Base-by-base conservation (phyloP, 2,888 invertebrate species). In the Ophion obscuratus region DNA sequence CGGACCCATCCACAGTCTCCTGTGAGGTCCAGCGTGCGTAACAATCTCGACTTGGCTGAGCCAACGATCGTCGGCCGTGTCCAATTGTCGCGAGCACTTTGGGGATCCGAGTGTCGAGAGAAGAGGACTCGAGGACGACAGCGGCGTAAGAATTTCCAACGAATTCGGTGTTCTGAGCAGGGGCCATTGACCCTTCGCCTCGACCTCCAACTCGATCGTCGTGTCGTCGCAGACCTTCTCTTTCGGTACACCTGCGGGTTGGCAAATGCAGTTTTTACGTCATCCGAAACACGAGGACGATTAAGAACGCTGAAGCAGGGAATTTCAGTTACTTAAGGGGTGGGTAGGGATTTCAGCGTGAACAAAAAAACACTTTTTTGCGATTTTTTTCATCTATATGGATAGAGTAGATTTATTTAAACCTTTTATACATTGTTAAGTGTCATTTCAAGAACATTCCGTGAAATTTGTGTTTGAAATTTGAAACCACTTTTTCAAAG, bases 1-100 rank as follows among this genome's bases (percentile, higher is more conserved):
- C n/a, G 99, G 99, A 11, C 99, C 99, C 99, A 99, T 99, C 99
- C 99, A 99, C 36, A 99, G 96, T 31, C 98, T 95, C 68, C 98
- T 96, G 94, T 99, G 99, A 10, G 99, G 99, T 24, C 99, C 99
- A 5, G 98, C 97, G 94, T 99, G 99, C 5, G 99, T 99, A 89
- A 98, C 97, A 86, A 99, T 99, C 95, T 99, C 99, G 79, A 99
- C 99, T 95, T 99, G 98, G 80, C 98, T 97, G 89, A 99, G 95
- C 99, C 99, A 99, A 85, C 97, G 96, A 93, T 98, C 98, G 87
- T 96, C 95, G 91, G 92, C 95, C 20, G 89, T 90, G 73, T 93
- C 93, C 53, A 89, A 47, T 20, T 91, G 91, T 77, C 92, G 91
- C 2, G 89, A 89, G 78, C 88, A 91, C 74, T 91, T 91, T 53